phyloP scores from a whole-genome alignment of 1,140 invertebrate species.

The Pseudomyrmex pallidus region DNA sequence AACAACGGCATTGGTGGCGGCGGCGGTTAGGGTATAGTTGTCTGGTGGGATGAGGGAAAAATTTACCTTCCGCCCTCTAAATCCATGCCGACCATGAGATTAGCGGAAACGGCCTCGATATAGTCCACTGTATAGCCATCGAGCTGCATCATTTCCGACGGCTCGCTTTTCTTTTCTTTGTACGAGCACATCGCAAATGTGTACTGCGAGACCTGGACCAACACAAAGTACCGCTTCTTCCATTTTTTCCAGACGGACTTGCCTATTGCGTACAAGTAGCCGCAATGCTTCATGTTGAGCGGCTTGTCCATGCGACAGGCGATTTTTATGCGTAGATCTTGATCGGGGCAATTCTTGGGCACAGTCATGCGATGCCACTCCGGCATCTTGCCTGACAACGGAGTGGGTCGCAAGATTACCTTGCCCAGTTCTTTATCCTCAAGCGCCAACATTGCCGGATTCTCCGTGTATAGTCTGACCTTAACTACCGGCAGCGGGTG shows the following conservation, averaged over 20 bases:
- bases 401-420: constrained; percentile 96
- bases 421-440: constrained; percentile 99
- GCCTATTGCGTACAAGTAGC: constrained; percentile 96
- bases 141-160: constrained; percentile 99
- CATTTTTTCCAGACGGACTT: constrained; percentile 99
- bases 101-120: constrained; percentile 96
- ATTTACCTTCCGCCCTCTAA: constrained; percentile 83
- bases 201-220: constrained; percentile 99
- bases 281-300: constrained; percentile 98
- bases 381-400: constrained; percentile 95
- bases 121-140: constrained; percentile 99
- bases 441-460: constrained; percentile 97
- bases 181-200: constrained; percentile 99
- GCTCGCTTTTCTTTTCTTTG: constrained; percentile 99
- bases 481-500: constrained; percentile 98
- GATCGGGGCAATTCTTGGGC: constrained; percentile 97
- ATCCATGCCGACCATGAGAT: constrained; percentile 95
- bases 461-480: constrained; percentile 98
- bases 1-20: neutral
- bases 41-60: constrained; percentile 3
- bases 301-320: constrained; percentile 99
- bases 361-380: constrained; percentile 99
- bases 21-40: constrained; percentile 57
- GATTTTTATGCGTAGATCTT: constrained; percentile 98
- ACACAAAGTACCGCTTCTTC: constrained; percentile 99